Conservation (phyloP, 2,888 invertebrate species). For the Mycalesis mineus region DNA sequence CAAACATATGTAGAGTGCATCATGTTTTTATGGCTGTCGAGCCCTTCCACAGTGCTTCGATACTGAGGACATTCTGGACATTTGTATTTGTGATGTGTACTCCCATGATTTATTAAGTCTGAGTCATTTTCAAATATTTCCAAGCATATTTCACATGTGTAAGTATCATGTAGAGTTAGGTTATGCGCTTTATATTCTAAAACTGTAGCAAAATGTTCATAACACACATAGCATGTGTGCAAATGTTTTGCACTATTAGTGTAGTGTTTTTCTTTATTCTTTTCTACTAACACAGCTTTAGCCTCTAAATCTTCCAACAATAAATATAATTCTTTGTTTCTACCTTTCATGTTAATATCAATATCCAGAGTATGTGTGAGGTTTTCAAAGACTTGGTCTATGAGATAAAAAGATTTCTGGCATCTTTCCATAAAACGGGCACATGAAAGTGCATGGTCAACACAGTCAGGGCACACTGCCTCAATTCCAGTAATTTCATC, state of each 20-base stretch:
- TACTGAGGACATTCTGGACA: constrained; percentile 48
- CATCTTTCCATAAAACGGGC: constrained; percentile 47
- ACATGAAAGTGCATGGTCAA: constrained; percentile 43
- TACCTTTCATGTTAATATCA: constrained; percentile 35
- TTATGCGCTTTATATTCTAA: constrained; percentile 48
- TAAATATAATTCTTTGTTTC: constrained; percentile 47
- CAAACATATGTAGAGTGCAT: constrained; percentile 49
- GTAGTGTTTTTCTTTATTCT: constrained; percentile 25
- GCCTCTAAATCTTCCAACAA: constrained; percentile 43
- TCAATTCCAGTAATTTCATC: constrained; percentile 56
- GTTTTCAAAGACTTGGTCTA: constrained; percentile 49
- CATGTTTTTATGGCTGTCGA: constrained; percentile 46
- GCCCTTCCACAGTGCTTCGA: constrained; percentile 43
- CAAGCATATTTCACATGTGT: constrained; percentile 52
- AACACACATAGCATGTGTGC: constrained; percentile 45
- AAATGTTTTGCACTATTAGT: constrained; percentile 19
- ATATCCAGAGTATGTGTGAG: constrained; percentile 40
- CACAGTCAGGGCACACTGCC: constrained; percentile 55
- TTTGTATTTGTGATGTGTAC: constrained; percentile 38
- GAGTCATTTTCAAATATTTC: constrained; percentile 37
- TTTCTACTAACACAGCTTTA: constrained; percentile 44
- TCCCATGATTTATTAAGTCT: constrained; percentile 41
- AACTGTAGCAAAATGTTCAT: constrained; percentile 36
- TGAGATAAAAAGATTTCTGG: constrained; percentile 39
- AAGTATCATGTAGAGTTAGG: constrained; percentile 38